Evolutionary conservation across 1,140 invertebrate species (phyloP), one percentile per base, ranked within the genome.

Genomic region (Zaprionus camerounensis): DNA sequence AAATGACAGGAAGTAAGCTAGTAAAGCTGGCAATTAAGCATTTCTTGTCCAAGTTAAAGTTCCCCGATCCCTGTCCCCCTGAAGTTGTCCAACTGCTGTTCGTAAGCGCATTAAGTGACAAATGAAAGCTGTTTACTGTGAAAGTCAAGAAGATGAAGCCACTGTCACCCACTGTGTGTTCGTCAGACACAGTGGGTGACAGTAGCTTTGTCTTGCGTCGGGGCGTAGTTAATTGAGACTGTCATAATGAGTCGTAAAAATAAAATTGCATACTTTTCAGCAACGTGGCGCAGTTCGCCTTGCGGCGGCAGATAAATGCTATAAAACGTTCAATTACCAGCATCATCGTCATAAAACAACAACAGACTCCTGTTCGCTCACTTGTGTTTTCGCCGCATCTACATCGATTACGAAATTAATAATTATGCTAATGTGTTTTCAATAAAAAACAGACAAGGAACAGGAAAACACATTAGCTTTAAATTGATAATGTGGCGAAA

Each of bases 231-330:
- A 72, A 64, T 69, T 69, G 46, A 67, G 71, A 38, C 67, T 55
- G 36, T 36, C 38, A 66, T 57, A 57, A 57, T 57, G 12, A 41
- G 51, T 65, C 71, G 22, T 88, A 73, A 83, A 58, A 67, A 68
- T 86, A 78, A 83, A 81, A 78, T 83, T 83, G 84, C 83, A 87
- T 88, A 83, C 73, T 88, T 87, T 76, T 67, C 65, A 64, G 84
- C 73, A 81, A 67, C 66, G 61, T 20, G 46, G 36, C 46, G 66
- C 56, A 71, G 53, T 80, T 20, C 57, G 63, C 31, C 28, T 7
- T 34, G 31, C 9, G 24, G 41, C 24, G 7, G 41, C 41, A 46
- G 41, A 57, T 13, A 49, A 51, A 51, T 12, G 36, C 17, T 12
- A 44, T 41, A 13, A 22, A 20, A 15, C 34, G 56, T 26, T 15